A percentile compares a stretch with the other conserved stretches of the same genome.
These are phyloP conservation scores for Drosophila mimetica DNA, from an alignment of 2,888 invertebrate genomes.

Conservation along the genomic window DNA sequence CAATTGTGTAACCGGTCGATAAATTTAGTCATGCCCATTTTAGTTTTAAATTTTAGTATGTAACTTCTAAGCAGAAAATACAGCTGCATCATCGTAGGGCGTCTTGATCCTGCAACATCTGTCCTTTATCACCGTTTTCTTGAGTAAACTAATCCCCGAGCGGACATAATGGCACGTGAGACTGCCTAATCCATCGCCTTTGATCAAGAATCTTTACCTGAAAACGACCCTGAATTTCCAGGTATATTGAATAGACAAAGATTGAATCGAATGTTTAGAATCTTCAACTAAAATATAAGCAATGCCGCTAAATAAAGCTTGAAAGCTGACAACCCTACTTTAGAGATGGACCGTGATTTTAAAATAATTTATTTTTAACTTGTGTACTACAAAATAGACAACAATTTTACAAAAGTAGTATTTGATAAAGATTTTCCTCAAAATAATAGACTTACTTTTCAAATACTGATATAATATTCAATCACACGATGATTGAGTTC, in stretches of 20 bases:
- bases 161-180: slow-evolving; percentile 63
- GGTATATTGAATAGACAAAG: background rate
- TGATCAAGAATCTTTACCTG: slow-evolving; percentile 10
- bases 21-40: background rate
- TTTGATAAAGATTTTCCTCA: too few species aligned
- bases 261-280: background rate
- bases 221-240: background rate
- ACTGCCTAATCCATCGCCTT: slow-evolving; percentile 51
- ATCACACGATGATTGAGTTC: background rate
- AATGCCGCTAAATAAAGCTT: background rate
- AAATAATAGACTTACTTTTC: too few species aligned
- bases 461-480: too few species aligned
- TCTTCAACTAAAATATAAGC: background rate
- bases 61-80: background rate
- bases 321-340: slow-evolving; percentile 3
- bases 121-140: slow-evolving; percentile 10
- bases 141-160: slow-evolving; percentile 27
- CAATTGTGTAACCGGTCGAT: background rate
- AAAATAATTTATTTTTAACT: too few species aligned
- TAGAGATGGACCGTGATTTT: background rate
- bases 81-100: slow-evolving; percentile 1
- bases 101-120: slow-evolving; percentile 26
- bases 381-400: background rate
- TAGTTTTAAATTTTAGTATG: background rate
- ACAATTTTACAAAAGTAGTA: background rate